Percentiles rank a stretch among this genome's conserved stretches.
phyloP scores from a whole-genome alignment of 2,797 vertebrate species.

The Pogonophryne albipinna region DNA sequence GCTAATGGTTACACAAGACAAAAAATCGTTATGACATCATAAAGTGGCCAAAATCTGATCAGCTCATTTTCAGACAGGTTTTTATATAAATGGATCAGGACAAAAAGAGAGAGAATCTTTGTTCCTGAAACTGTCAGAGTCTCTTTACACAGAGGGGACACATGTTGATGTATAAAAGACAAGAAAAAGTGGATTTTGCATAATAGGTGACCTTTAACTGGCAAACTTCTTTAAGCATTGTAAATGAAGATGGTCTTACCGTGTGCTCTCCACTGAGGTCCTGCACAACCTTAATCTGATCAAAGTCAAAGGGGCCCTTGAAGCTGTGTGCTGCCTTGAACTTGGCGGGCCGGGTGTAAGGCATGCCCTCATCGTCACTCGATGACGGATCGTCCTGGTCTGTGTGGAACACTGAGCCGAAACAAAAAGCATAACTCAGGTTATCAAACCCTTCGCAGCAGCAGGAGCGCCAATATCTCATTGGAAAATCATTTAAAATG shows the following conservation, averaged over 20 bases:
- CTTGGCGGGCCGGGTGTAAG: constrained; percentile 96
- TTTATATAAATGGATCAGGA: too few relatives aligned
- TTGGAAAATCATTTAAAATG: neutral
- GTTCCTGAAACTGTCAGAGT: too few relatives aligned
- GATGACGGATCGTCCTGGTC: constrained; percentile 98
- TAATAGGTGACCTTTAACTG: neutral
- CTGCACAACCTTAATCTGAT: constrained; percentile 97
- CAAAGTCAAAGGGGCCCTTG: constrained; percentile 99
- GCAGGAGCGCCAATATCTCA: neutral
- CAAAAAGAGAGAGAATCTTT: too few relatives aligned
- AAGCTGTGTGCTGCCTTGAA: constrained; percentile 99
- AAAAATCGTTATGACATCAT: too few relatives aligned
- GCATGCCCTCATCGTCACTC: constrained; percentile 99
- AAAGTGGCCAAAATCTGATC: too few relatives aligned
- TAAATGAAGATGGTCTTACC: constrained; percentile 78
- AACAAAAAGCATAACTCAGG: constrained; percentile 3
- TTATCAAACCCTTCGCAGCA: neutral
- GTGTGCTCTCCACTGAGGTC: constrained; percentile 98
- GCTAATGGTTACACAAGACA: too few relatives aligned
- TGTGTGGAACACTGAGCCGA: constrained; percentile 92
- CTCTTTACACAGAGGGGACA: too few relatives aligned
- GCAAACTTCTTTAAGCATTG: neutral
- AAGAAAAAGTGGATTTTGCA: too few relatives aligned
- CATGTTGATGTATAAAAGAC: too few relatives aligned
- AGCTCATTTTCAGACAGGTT: too few relatives aligned